Evolutionary conservation across 2,797 vertebrate species (phyloP), one percentile per base, ranked within the genome.

Genomic region (Brotula barbata): DNA sequence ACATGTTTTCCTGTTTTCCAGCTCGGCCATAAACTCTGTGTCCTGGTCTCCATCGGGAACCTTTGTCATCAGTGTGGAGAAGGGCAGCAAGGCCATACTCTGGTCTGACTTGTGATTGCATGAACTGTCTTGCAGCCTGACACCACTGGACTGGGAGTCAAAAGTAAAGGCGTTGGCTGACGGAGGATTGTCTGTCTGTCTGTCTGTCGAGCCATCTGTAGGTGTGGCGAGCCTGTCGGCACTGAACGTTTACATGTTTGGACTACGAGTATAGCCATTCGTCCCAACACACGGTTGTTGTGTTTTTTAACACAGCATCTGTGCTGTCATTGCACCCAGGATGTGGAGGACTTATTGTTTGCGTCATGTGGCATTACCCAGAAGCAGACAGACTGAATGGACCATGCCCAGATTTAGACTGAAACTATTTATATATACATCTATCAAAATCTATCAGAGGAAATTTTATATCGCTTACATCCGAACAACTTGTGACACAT

Each of bases 61-160:
- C 0, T 93, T 91, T 0, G 94, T 99, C 23, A 91, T 92, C 73
- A 98, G 94, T 12, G 96, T 98, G 88, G 97, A 97, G 89, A 98
- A 97, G 71, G 93, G 94, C 78, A 94, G 92, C 86, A 94, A 90
- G 73, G 94, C 94, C 22, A 93, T 97, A 65, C 89, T 99, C 39
- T 99, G 97, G 97, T 91, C 96, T 0, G 96, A 97, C 43, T 87
- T 95, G 48, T 98, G 91, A 99, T 47, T 57, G 65, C 39, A 28
- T 3, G 41, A 39, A 7, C 16, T 11, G 15, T 15, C 16, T 21
- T 9, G 4, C 39, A 12, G 42, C 50, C 21, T 1, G 5, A 39
- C 37, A 39, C 37, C 15, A 39, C 13, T 15, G 37, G 37, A 39
- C 37, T n/a, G 44, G 44, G 44, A 13, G 13, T 46, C 12, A 7